Conservation (phyloP, 2,888 invertebrate species). For the Blera fallax region DNA sequence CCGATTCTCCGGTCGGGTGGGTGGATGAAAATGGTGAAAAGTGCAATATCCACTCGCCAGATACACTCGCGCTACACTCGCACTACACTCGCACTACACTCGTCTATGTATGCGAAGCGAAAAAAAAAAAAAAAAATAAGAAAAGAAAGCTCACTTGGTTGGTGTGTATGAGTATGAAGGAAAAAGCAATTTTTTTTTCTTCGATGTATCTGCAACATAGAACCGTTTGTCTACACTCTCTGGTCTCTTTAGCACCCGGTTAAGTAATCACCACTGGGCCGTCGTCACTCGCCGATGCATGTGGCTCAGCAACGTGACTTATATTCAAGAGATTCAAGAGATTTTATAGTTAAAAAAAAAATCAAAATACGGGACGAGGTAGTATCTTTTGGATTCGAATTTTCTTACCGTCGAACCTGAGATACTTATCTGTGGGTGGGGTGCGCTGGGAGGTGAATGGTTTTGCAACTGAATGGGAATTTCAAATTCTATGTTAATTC, state of each 20-base stretch:
- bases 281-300: conserved; percentile 22
- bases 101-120: neutral
- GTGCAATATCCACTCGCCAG: neutral
- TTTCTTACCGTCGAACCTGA: neutral
- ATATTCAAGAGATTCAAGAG: too few relatives aligned
- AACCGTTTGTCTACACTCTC: neutral
- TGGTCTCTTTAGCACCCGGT: neutral
- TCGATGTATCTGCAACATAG: conserved; percentile 12
- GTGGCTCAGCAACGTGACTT: conserved; percentile 50
- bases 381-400: neutral
- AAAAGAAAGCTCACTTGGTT: conserved; percentile 24
- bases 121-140: neutral
- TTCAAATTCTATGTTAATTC: neutral
- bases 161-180: too few relatives aligned
- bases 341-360: neutral
- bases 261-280: conserved; percentile 29
- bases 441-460: too few relatives aligned
- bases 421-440: neutral
- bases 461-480: neutral
- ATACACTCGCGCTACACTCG: too few relatives aligned
- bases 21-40: neutral
- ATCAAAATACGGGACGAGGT: conserved; percentile 7
- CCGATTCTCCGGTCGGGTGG: neutral
- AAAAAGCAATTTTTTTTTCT: neutral
- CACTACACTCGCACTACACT: too few relatives aligned